A percentile compares a stretch with the other conserved stretches of the same genome.
These are phyloP conservation scores for Uropsilus gracilis DNA, from an alignment of 2,113 vertebrate species.

Conservation along the genomic window DNA sequence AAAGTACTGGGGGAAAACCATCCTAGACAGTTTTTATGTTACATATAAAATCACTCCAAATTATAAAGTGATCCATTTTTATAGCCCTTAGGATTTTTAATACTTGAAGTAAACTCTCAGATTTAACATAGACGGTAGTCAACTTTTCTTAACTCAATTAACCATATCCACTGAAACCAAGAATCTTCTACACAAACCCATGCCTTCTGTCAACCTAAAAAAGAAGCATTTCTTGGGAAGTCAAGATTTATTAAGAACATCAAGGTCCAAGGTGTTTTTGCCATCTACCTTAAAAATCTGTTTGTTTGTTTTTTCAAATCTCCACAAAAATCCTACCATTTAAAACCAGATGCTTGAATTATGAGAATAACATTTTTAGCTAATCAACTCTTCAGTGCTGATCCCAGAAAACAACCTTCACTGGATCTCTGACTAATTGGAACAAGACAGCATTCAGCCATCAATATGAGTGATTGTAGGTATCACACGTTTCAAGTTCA, in stretches of 20 bases:
- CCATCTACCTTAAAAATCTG: conserved; percentile 55
- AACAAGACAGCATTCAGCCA: conserved; percentile 42
- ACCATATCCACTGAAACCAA: conserved; percentile 51
- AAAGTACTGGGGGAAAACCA: conserved; percentile 35
- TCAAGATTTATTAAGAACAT: conserved; percentile 68
- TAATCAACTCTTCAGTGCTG: conserved; percentile 84
- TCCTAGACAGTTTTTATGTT: conserved; percentile 15
- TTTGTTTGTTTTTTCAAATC: conserved; percentile 48
- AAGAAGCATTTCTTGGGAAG: conserved; percentile 68
- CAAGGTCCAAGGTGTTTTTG: conserved; percentile 37
- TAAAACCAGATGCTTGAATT: conserved; percentile 75
- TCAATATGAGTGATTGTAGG: background rate
- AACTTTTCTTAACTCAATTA: conserved; percentile 50
- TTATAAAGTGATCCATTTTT: conserved; percentile 63
- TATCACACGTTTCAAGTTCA: conserved; percentile 55
- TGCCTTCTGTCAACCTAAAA: conserved; percentile 54
- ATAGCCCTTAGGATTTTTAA: conserved; percentile 42
- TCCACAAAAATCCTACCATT: conserved; percentile 73
- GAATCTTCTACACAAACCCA: background rate
- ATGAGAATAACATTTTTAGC: conserved; percentile 72
- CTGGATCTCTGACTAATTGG: conserved; percentile 50
- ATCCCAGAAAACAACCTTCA: conserved; percentile 74
- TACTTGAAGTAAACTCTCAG: conserved; percentile 51
- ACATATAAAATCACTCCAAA: conserved; percentile 53
- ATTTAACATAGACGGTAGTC: conserved; percentile 39